phyloP scores from a whole-genome alignment of 2,113 vertebrate species.

The Glaucomys volans region DNA sequence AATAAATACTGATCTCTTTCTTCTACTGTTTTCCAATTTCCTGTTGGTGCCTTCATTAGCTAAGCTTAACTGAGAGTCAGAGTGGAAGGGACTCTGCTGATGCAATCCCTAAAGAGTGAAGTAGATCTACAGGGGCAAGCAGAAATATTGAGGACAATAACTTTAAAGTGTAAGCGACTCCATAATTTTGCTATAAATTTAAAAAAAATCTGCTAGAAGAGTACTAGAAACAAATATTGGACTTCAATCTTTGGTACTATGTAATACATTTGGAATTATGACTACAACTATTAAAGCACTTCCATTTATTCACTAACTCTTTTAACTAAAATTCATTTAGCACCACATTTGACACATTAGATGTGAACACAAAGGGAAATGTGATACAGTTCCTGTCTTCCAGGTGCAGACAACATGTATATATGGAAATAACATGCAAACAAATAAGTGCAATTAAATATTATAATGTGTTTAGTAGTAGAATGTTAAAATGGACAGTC shows the following conservation, averaged over 20 bases:
- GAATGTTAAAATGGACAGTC: not conserved
- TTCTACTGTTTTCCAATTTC: not conserved
- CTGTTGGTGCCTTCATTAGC: not conserved
- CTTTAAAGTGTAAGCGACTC: slow-evolving; percentile 11
- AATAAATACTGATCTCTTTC: not conserved
- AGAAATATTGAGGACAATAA: not conserved
- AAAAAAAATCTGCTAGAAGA: slow-evolving; percentile 42
- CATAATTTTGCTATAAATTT: not conserved
- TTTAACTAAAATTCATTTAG: not conserved
- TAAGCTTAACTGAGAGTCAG: not conserved
- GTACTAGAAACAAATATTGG: not conserved
- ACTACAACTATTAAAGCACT: not conserved
- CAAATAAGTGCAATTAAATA: not conserved
- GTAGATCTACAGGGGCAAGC: not conserved
- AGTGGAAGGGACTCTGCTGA: not conserved
- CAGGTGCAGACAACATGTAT: too few relatives aligned
- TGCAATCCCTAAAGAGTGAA: not conserved
- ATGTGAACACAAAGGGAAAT: not conserved
- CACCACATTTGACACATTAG: not conserved
- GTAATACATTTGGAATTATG: not conserved
- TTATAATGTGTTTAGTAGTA: not conserved
- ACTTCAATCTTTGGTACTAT: not conserved
- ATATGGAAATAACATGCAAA: not conserved
- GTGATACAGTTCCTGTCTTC: not conserved
- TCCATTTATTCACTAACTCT: slow-evolving; percentile 33